A percentile compares a stretch with the other conserved stretches of the same genome.
These are phyloP conservation scores for Phaetusa simplex DNA, from an alignment of 2,113 vertebrate species.

Conservation along the genomic window DNA sequence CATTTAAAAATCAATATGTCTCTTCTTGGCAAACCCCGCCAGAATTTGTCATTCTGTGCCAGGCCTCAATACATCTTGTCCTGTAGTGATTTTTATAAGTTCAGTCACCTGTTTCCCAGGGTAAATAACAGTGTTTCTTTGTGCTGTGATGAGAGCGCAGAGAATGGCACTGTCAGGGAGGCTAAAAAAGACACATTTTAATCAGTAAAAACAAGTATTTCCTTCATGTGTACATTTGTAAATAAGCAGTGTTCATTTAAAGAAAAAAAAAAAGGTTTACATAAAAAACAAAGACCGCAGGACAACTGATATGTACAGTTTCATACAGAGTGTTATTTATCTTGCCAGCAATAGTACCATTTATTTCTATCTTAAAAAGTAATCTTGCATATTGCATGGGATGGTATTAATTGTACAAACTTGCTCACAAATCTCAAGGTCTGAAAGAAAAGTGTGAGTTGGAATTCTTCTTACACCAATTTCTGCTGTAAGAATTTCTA, in stretches of 20 bases:
- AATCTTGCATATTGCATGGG: neutral
- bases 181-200: conserved; percentile 43
- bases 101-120: conserved; percentile 96
- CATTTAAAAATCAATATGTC: conserved; percentile 99
- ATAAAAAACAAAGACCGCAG: neutral
- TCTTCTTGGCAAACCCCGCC: conserved; percentile 91
- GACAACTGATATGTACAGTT: neutral
- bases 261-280: neutral
- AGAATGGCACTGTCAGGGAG: neutral
- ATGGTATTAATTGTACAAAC: neutral
- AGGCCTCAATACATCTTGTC: conserved; percentile 94
- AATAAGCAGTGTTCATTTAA: neutral
- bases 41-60: conserved; percentile 94
- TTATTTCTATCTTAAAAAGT: neutral
- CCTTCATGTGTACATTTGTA: conserved; percentile 38
- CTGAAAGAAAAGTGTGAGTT: neutral
- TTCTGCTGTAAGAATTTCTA: neutral
- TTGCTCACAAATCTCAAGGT: neutral
- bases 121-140: conserved; percentile 77
- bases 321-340: neutral
- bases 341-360: neutral
- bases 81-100: conserved; percentile 92
- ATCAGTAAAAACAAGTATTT: conserved; percentile 29
- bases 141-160: conserved; percentile 22
- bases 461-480: neutral